Base-by-base conservation (phyloP, 2,113 vertebrate species). In the Sinocyclocheilus anshuiensis region DNA sequence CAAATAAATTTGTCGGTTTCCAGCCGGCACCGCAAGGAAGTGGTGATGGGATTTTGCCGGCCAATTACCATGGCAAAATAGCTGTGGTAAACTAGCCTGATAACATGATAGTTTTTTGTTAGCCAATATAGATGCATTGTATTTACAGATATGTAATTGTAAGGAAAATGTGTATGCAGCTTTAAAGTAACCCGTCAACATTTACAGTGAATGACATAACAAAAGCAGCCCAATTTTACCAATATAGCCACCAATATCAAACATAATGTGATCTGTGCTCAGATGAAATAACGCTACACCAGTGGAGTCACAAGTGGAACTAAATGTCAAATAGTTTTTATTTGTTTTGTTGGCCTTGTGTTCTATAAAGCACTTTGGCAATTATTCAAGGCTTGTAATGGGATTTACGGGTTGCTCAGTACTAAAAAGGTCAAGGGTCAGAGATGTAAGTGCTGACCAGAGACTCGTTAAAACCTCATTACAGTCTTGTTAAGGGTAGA, bases 381-480 rank as follows among this genome's bases (percentile, higher is more conserved):
- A 72, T 74, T 50, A 50, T 24, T 26, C 15, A 26, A 77, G 45
- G 24, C 24, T 50, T 77, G 45, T 77, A 7, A 77, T 24, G 24
- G 12, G 24, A 48, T 77, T 18, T 16, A 26, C 74, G 3, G 24
- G 45, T 77, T 77, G 42, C 13, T 53, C 24, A 77, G 42, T 50
- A 24, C 45, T 76, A n/a, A 50, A 45, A 57, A 36, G 61, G 6
- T 50, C 20, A 11, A 10, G 36, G 72, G 63, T 42, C 20, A 63
- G 33, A 29, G 50, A 76, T 12, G 26, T 15, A 29, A 55, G 67
- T n/a, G 45, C 45, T 48, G 45, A 48, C 45, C 45, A 48, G 45
- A 45, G 48, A 36, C 57, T 88, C 36, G 9, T 86, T 86, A 88
- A 33, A 67, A 18, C 33, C 61, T 85, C 39, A 61, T 86, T 83